Evolutionary conservation across 2,888 invertebrate genomes (phyloP).

Genomic region (Steinernema hermaphroditum): DNA sequence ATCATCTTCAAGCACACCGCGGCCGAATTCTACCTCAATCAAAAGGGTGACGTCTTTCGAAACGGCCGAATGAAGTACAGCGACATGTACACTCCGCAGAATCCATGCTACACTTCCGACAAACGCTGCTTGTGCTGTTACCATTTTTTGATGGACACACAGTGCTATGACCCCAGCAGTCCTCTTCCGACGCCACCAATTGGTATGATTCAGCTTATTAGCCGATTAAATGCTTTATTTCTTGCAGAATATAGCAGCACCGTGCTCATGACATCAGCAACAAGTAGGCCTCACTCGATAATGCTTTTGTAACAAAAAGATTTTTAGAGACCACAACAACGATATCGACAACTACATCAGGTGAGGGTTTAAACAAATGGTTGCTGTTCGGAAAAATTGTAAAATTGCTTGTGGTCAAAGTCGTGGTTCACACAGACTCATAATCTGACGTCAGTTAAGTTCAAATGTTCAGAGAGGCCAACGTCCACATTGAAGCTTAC

Average conservation of each 20-base stretch:
- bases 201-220: not conserved
- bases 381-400: too few relatives aligned
- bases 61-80: not conserved
- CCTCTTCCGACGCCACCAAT: not conserved
- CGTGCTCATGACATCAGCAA: not conserved
- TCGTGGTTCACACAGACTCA: too few relatives aligned
- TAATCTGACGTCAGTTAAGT: too few relatives aligned
- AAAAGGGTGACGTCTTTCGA: not conserved
- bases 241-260: not conserved
- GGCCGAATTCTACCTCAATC: not conserved
- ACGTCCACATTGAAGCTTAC: too few relatives aligned
- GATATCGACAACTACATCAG: too few relatives aligned
- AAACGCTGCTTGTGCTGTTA: not conserved
- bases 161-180: not conserved
- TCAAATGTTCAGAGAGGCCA: too few relatives aligned
- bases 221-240: constrained; percentile 12
- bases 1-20: not conserved
- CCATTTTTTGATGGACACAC: not conserved
- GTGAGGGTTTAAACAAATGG: too few relatives aligned
- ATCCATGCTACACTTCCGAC: not conserved
- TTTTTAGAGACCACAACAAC: too few relatives aligned
- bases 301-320: too few relatives aligned
- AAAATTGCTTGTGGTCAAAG: too few relatives aligned
- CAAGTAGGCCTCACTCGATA: too few relatives aligned
- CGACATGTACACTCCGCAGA: not conserved